These are phyloP conservation scores for Caenorhabditis inopinata DNA, from an alignment of 1,140 invertebrate species.

Conservation along the genomic window DNA sequence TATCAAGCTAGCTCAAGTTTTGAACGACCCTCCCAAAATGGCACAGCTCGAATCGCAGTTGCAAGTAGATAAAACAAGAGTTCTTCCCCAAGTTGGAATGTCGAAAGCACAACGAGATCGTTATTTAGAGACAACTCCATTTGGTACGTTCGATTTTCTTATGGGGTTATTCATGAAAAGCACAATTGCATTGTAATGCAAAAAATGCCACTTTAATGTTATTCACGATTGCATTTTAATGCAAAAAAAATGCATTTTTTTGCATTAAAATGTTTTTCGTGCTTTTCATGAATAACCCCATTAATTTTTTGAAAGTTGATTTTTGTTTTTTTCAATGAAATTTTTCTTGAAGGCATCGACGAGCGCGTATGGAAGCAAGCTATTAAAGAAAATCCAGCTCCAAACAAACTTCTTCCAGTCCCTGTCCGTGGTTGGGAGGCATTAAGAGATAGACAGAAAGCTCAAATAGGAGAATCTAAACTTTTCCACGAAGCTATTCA, in stretches of 20 bases:
- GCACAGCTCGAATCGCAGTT: constrained; percentile 27
- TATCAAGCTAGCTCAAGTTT: constrained; percentile 5
- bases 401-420: constrained; percentile 43
- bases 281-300: no score
- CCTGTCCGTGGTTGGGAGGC: constrained; percentile 47
- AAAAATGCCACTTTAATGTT: no score
- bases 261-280: no score
- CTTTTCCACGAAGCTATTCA: neutral
- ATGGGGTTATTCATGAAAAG: neutral
- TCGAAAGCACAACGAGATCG: constrained; percentile 35
- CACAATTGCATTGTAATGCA: no score
- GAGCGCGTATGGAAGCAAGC: constrained; percentile 45
- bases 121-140: constrained; percentile 42
- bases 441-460: constrained; percentile 41
- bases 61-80: constrained; percentile 36
- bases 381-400: constrained; percentile 44
- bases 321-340: neutral
- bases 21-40: neutral
- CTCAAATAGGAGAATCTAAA: constrained; percentile 38
- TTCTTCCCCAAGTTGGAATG: constrained; percentile 43
- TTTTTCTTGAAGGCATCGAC: constrained; percentile 44
- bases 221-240: no score
- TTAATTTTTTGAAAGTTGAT: neutral
- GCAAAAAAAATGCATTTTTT: no score
- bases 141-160: constrained; percentile 6